Conservation (phyloP, 2,888 invertebrate genomes). For the Meteorus colon region DNA sequence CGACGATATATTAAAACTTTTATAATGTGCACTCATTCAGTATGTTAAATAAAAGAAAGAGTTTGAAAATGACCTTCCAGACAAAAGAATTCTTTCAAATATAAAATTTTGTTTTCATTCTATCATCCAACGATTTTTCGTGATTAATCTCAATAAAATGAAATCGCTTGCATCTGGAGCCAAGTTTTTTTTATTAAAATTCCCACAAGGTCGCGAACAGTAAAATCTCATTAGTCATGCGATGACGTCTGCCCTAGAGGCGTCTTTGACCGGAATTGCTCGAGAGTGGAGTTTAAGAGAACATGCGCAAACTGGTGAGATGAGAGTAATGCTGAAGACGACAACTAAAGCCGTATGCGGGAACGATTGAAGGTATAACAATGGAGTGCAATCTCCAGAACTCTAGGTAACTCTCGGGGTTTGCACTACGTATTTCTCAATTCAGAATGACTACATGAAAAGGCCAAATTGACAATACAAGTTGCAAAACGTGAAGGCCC, state of each 20-base stretch:
- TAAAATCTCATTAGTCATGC: slow-evolving; percentile 51
- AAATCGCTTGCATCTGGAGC: slow-evolving; percentile 3
- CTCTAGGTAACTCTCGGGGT: slow-evolving; percentile 32
- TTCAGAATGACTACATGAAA: background rate
- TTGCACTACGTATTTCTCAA: background rate
- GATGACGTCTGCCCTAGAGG: slow-evolving; percentile 27
- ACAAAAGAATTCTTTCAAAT: too few relatives aligned
- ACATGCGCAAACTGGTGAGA: slow-evolving; percentile 31
- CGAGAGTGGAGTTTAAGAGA: slow-evolving; percentile 44
- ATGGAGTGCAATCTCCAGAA: slow-evolving; percentile 52
- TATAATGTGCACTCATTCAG: too few relatives aligned
- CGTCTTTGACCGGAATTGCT: slow-evolving; percentile 51
- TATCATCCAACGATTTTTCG: slow-evolving; percentile 22
- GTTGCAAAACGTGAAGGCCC: background rate
- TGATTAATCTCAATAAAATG: slow-evolving; percentile 15
- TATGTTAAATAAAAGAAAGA: too few relatives aligned
- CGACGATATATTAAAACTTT: too few relatives aligned
- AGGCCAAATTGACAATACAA: background rate
- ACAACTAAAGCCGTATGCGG: slow-evolving; percentile 39
- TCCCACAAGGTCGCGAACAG: slow-evolving; percentile 14
- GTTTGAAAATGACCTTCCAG: too few relatives aligned
- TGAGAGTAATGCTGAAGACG: slow-evolving; percentile 6
- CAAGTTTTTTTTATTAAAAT: slow-evolving; percentile 19
- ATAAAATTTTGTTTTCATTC: slow-evolving; percentile 7
- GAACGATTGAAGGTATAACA: slow-evolving; percentile 46